Evolutionary conservation across 2,797 vertebrate species (phyloP).

Genomic region (Gila robusta): DNA sequence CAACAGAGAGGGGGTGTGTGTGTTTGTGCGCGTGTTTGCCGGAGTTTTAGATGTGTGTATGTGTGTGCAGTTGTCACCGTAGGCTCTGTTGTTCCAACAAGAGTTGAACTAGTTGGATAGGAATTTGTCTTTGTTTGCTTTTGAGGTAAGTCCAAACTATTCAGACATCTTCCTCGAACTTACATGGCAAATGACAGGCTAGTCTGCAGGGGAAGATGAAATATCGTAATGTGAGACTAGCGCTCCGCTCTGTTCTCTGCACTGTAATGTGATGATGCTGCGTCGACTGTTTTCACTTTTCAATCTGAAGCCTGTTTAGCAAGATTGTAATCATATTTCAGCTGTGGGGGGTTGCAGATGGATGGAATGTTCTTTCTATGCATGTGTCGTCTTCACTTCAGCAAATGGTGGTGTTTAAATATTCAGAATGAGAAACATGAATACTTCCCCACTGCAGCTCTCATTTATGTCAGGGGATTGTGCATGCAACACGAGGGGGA

Average conservation of each 20-base stretch:
- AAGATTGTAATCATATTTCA: slow-evolving; percentile 57
- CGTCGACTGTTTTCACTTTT: slow-evolving; percentile 63
- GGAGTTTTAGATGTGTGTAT: neutral
- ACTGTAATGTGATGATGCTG: slow-evolving; percentile 61
- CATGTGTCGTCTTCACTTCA: neutral
- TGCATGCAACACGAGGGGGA: no score
- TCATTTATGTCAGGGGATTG: neutral
- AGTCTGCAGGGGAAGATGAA: neutral
- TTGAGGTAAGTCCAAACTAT: slow-evolving; percentile 75
- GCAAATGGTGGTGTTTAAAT: neutral
- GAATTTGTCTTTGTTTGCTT: slow-evolving; percentile 62
- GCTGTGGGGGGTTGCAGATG: neutral
- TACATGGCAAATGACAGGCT: slow-evolving; percentile 2
- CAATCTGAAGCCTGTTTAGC: slow-evolving; percentile 40
- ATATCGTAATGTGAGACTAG: slow-evolving; percentile 3
- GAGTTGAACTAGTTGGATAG: slow-evolving; percentile 53
- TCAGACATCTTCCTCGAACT: neutral
- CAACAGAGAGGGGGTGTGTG: slow-evolving; percentile 70
- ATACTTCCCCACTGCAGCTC: neutral
- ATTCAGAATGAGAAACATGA: neutral
- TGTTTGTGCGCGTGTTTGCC: slow-evolving; percentile 21
- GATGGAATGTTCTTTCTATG: slow-evolving; percentile 1
- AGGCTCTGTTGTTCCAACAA: slow-evolving; percentile 45
- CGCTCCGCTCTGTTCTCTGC: slow-evolving; percentile 14
- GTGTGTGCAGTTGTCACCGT: slow-evolving; percentile 40